Evolutionary conservation across 2,113 vertebrate genomes (phyloP).

Genomic region (Aptenodytes forsteri): DNA sequence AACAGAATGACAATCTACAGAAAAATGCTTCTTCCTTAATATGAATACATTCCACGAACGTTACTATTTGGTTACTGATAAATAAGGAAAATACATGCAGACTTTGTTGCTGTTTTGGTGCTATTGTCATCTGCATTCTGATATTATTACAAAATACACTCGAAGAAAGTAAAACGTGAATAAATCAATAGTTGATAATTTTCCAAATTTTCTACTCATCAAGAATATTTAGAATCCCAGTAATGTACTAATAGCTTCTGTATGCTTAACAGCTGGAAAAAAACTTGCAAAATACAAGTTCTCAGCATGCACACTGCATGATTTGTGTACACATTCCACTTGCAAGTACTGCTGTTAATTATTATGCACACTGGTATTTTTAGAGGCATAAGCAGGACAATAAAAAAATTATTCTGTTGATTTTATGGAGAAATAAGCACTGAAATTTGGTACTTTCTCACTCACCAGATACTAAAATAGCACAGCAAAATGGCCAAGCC

Average conservation of each 20-base stretch:
- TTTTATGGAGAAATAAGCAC: constrained; percentile 33
- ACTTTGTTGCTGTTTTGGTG: neutral
- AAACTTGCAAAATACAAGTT: constrained; percentile 30
- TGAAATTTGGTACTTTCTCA: constrained; percentile 23
- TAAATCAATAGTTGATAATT: constrained; percentile 1
- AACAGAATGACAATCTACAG: neutral
- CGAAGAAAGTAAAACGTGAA: neutral
- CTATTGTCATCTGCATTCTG: neutral
- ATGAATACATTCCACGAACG: neutral
- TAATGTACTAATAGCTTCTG: constrained; percentile 19
- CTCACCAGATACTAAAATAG: constrained; percentile 11
- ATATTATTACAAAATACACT: neutral
- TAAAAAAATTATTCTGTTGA: constrained; percentile 51
- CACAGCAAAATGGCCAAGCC: constrained; percentile 2
- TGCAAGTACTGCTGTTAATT: constrained; percentile 25
- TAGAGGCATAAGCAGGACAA: constrained; percentile 20
- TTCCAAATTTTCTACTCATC: constrained; percentile 35
- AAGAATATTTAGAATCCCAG: constrained; percentile 29
- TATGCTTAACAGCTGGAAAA: constrained; percentile 34
- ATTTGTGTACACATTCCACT: constrained; percentile 37
- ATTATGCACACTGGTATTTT: constrained; percentile 22
- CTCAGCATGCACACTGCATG: constrained; percentile 24
- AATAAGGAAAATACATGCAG: neutral
- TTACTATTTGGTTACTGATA: neutral
- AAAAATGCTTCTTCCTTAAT: neutral